Evolutionary conservation across 2,888 invertebrate genomes (phyloP).

Genomic region (Scotopteryx bipunctaria): DNA sequence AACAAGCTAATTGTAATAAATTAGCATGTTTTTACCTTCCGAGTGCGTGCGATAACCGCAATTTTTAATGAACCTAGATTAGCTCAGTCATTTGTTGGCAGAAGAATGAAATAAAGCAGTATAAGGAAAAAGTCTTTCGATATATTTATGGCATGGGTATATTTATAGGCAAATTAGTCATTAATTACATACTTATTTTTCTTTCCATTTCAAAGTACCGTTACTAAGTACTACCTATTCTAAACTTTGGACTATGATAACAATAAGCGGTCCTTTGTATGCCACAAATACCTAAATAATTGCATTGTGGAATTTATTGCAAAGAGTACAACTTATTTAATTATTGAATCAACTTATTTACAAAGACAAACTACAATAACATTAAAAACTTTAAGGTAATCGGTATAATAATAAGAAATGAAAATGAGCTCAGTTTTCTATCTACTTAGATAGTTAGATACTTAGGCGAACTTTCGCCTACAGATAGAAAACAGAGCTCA

Average conservation of each 20-base stretch:
- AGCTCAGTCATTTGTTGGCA: slow-evolving; percentile 11
- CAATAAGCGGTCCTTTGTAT: background rate
- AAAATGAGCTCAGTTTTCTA: too few species aligned
- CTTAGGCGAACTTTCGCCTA: too few species aligned
- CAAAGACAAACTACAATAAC: too few species aligned
- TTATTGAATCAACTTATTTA: too few species aligned
- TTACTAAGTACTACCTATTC: too few species aligned
- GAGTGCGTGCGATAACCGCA: slow-evolving; percentile 29
- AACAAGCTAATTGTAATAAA: slow-evolving; percentile 1
- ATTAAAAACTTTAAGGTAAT: too few species aligned
- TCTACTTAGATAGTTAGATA: too few species aligned
- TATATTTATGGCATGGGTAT: background rate
- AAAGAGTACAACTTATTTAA: too few species aligned
- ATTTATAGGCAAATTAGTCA: background rate
- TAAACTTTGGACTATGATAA: slow-evolving; percentile 7
- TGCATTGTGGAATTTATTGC: too few species aligned
- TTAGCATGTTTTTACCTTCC: slow-evolving; percentile 18
- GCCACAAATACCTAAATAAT: too few species aligned
- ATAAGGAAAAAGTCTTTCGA: slow-evolving; percentile 13
- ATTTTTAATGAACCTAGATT: slow-evolving; percentile 14
- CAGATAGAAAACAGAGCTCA: too few species aligned
- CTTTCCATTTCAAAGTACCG: background rate
- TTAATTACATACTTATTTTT: slow-evolving; percentile 1
- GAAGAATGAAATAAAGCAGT: slow-evolving; percentile 9
- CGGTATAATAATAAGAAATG: too few species aligned